Evolutionary conservation across 2,888 invertebrate species (phyloP), one percentile per base, ranked within the genome.

Genomic region (Sturmia bella): DNA sequence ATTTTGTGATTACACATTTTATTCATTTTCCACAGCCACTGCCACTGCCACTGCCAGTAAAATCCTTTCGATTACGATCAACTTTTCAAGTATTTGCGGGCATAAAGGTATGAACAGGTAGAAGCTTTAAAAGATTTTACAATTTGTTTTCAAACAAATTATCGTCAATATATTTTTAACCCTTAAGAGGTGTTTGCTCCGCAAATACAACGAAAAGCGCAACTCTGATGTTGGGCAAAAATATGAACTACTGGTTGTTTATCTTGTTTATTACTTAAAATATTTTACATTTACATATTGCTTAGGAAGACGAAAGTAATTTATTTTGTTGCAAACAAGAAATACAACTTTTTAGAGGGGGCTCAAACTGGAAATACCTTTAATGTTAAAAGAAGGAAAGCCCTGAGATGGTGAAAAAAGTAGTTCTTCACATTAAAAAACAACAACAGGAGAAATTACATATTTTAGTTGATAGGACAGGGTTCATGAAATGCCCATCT

Each of bases 151-250:
- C 11, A 3, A 57, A 57, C 21, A 64, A 74, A 75, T 75, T 48
- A 48, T 66, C 64, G 12, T 66, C 74, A 50, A 66, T 66, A 45
- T 57, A 39, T 24, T 50, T 66, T 66, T 75, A 75, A 48, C 48
- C 75, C 66, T 66, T 64, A 66, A 41, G 48, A 66, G 37, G 11
- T 75, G 41, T 68, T 68, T 68, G 41, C 50, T 66, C 15, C 41
- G 50, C 27, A 75, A 75, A 75, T 57, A 68, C 39, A 15, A 11
- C 17, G 32, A 75, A 68, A 59, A 75, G 74, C 66, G 48, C 61
- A 72, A 17, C 48, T 54, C 21, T 24, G 54, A 17, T 56, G 27
- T 24, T 37, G 15, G 5, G 41, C 6, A 15, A 41, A 74, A 39
- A 17, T 72, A 37, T 27, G 24, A 74, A 64, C 19, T 50, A 27